These are phyloP conservation scores for Lepidurus packardi DNA, from an alignment of 1,140 invertebrate species.

Conservation along the genomic window DNA sequence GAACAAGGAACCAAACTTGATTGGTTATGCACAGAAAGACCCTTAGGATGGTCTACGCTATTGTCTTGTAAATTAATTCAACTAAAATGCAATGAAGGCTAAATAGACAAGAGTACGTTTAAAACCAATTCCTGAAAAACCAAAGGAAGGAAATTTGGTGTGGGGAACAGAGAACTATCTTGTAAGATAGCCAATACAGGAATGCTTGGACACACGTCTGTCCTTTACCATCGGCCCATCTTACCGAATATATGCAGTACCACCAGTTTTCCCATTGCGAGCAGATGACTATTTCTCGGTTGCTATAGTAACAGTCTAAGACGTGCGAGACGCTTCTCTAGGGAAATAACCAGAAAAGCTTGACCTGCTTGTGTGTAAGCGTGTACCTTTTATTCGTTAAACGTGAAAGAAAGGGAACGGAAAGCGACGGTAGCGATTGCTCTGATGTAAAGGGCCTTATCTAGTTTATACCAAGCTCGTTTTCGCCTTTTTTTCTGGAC, in stretches of 20 bases:
- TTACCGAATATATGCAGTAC: background rate
- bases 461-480: background rate
- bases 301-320: background rate
- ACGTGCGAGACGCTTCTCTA: background rate
- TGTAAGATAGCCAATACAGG: background rate
- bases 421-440: background rate
- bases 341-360: slow-evolving; percentile 10
- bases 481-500: background rate
- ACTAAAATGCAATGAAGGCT: too few relatives aligned
- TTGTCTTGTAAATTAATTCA: too few relatives aligned
- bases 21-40: too few relatives aligned
- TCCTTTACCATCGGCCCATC: background rate
- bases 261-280: background rate
- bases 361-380: background rate
- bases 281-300: background rate
- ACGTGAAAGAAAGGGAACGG: background rate
- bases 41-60: too few relatives aligned
- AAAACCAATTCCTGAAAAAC: background rate
- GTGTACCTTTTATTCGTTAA: background rate
- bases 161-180: background rate
- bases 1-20: too few relatives aligned
- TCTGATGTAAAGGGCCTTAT: background rate
- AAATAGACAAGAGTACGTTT: too few relatives aligned
- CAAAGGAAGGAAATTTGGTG: background rate
- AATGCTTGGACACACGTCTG: background rate